Evolutionary conservation across 2,797 vertebrate species (phyloP), one percentile per base, ranked within the genome.

Genomic region (Melopsittacus undulatus): DNA sequence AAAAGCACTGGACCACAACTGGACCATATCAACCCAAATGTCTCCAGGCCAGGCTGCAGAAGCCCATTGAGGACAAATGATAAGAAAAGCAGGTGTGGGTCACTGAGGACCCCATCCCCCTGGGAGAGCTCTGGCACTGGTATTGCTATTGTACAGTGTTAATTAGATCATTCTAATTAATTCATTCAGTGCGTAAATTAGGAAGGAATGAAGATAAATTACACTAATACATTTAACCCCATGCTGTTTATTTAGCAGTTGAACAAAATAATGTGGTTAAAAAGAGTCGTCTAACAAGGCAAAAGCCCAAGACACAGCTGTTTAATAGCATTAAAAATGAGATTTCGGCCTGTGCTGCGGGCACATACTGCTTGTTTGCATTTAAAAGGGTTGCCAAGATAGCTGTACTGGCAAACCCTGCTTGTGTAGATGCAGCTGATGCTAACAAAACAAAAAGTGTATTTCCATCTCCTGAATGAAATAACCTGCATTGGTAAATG

Each of bases 91-190:
- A 98, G 96, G 79, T 95, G 92, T 92, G 84, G 93, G 83, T 86
- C 91, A 94, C 42, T 30, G 54, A 84, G 61, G 40, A 57, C 74
- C 68, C 40, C 78, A 92, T 90, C 14, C 92, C 51, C 66, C 30
- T 38, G 61, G 87, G 95, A 96, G 34, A 89, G 67, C 62, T 90
- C 84, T 95, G 74, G 94, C 89, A 96, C 87, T 77, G 66, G 94
- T 94, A 95, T 91, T 91, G 48, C 59, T 90, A 92, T 95, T 96
- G 72, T 91, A 90, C 57, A 42, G 45, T 87, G 96, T 96, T 98
- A 98, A 98, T 98, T 97, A 98, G 97, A 98, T 97, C 61, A 97
- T 95, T 96, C 93, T 97, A 97, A 97, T 98, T 97, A 97, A 97
- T 98, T 97, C 90, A 96, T 97, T 96, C 96, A 5, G 56, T 97